These are phyloP conservation scores for Ypsolopha sequella DNA, from an alignment of 2,888 invertebrate genomes.

Conservation along the genomic window DNA sequence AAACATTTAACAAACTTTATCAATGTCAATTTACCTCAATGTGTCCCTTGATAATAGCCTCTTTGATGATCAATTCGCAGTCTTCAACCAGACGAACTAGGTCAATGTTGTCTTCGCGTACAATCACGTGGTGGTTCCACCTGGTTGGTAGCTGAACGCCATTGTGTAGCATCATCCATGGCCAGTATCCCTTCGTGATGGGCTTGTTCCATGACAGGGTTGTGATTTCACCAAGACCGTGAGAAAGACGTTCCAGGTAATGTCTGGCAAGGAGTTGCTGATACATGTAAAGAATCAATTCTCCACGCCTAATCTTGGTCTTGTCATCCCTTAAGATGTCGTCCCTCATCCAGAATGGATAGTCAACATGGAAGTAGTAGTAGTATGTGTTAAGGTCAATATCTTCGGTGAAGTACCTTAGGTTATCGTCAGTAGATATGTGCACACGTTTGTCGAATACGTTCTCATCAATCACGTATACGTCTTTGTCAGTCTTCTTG, in stretches of 20 bases:
- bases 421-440: conserved; percentile 64
- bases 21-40: conserved; percentile 40
- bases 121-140: conserved; percentile 46
- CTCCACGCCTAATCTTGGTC: conserved; percentile 51
- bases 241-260: conserved; percentile 64
- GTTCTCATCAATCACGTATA: conserved; percentile 75
- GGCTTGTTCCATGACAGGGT: conserved; percentile 55
- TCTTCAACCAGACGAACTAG: conserved; percentile 35
- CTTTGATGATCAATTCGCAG: conserved; percentile 67
- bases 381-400: conserved; percentile 74
- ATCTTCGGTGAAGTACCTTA: conserved; percentile 77
- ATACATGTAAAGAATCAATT: conserved; percentile 71
- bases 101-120: conserved; percentile 31
- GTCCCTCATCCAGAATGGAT: conserved; percentile 73
- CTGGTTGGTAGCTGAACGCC: conserved; percentile 68
- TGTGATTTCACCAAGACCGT: conserved; percentile 51
- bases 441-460: conserved; percentile 70
- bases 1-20: neutral
- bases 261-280: conserved; percentile 77
- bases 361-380: conserved; percentile 71
- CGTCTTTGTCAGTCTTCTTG: conserved; percentile 55
- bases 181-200: conserved; percentile 67
- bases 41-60: conserved; percentile 69
- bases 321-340: conserved; percentile 34
- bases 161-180: conserved; percentile 65